A percentile compares a stretch with the other conserved stretches of the same genome.
These are phyloP conservation scores for Athene noctua DNA, from an alignment of 2,113 vertebrate genomes.

Conservation along the genomic window DNA sequence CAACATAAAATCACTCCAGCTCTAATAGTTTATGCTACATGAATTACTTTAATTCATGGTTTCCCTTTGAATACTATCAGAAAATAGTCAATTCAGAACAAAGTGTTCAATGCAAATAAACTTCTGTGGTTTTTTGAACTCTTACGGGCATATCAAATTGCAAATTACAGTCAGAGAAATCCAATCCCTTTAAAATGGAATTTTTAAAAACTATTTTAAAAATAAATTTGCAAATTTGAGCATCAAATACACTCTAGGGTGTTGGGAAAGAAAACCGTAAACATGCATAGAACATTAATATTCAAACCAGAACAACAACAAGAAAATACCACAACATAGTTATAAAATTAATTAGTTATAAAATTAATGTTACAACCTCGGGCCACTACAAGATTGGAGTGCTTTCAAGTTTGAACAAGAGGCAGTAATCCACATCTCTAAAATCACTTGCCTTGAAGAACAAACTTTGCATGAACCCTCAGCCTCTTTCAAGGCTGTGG, in stretches of 20 bases:
- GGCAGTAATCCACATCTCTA: background rate
- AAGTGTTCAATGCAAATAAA: background rate
- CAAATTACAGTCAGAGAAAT: background rate
- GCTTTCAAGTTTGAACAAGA: background rate
- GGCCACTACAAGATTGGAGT: background rate
- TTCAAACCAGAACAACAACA: accelerated
- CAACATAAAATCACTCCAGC: background rate
- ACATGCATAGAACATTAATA: background rate
- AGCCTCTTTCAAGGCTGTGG: background rate
- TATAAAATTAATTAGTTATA: background rate
- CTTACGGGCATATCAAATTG: background rate
- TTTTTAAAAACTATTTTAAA: background rate
- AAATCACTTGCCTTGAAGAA: background rate
- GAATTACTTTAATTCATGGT: background rate
- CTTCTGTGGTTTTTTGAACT: background rate
- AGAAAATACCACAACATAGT: background rate
- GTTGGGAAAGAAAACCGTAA: background rate
- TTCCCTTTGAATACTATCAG: background rate
- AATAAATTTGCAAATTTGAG: background rate
- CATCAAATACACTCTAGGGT: background rate
- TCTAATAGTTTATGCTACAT: background rate
- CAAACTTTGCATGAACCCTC: background rate
- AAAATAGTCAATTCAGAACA: background rate
- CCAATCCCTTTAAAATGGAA: background rate
- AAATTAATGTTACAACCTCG: background rate